Base-by-base conservation (phyloP, 2,888 invertebrate genomes). In the Pogonocherus hispidulus region DNA sequence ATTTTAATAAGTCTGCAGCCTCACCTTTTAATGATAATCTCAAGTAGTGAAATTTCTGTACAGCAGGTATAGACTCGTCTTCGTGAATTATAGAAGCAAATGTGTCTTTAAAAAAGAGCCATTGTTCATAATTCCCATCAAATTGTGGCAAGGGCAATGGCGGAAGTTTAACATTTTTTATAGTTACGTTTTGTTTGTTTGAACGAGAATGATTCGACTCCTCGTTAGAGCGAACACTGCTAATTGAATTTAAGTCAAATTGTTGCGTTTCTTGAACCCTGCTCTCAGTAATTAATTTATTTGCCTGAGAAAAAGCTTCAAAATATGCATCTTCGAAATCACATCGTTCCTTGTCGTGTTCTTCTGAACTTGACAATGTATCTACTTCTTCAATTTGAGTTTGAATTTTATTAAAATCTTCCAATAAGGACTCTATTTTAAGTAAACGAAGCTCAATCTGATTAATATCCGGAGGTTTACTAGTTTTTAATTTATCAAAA, bases 21-120 rank as follows among this genome's bases (percentile, higher is more conserved):
- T 27, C 46, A 6, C 46, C 46, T 14, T 59, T 59, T n/a, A 35
- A 41, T 14, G 37, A 37, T 19, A 47, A 23, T 20, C 49, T 27
- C 19, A 62, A 51, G 37, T 62, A 51, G 35, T 62, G 41, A 22
- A 35, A 62, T 62, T 52, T 62, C n/a, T 49, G 51, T 22, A 62
- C 35, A 11, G 51, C 35, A n/a, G 14, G 11, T 11, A 57, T 44
- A 22, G 4, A 18, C 22, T 23, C 4, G 23, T 51, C n/a, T n/a
- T 51, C 5, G 22, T 59, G 44, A 9, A 46, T n/a, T 1, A 59
- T 11, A n/a, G 23, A 46, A 9, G 3, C 22, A 27, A 23, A 52
- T n/a, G 23, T 52, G 22, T 52, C 52, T 27, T 52, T 52, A 27
- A 23, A 52, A 52, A 27, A 52, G 4, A 52, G 18, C 52, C 52